phyloP scores from a whole-genome alignment of 2,113 vertebrate species.

The Chaenogobius annularis region DNA sequence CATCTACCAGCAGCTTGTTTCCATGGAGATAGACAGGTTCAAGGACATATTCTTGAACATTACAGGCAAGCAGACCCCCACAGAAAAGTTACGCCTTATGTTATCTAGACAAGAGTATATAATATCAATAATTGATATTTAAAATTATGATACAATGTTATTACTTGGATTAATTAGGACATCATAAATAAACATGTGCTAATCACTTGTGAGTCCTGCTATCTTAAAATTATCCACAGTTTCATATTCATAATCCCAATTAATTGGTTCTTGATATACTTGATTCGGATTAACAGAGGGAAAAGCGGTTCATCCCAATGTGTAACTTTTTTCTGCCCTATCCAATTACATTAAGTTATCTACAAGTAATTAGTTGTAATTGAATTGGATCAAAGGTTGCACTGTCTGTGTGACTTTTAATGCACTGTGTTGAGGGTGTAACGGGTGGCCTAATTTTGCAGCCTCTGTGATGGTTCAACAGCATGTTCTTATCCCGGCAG shows the following conservation, averaged over 20 bases:
- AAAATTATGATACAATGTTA: no score
- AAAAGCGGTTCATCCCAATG: not conserved
- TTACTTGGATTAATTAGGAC: not conserved
- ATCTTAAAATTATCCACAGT: not conserved
- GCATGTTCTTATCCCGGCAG: conserved; percentile 22
- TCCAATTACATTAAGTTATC: not conserved
- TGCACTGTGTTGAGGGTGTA: not conserved
- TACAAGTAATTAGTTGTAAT: not conserved
- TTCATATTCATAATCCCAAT: not conserved
- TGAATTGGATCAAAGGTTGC: not conserved
- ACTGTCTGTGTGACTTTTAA: not conserved
- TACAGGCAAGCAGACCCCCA: no score
- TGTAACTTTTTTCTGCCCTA: not conserved
- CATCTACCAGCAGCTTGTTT: no score
- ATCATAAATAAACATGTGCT: not conserved
- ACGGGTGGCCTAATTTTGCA: not conserved
- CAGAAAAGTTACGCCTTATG: no score
- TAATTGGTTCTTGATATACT: not conserved
- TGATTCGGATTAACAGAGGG: not conserved
- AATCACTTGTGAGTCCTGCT: not conserved
- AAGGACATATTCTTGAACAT: no score
- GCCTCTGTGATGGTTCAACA: conserved; percentile 28
- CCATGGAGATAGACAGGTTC: no score
- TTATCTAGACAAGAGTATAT: no score
- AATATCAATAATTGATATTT: no score